phyloP scores from a whole-genome alignment of 2,888 invertebrate genomes.

The Chironomus tentans region DNA sequence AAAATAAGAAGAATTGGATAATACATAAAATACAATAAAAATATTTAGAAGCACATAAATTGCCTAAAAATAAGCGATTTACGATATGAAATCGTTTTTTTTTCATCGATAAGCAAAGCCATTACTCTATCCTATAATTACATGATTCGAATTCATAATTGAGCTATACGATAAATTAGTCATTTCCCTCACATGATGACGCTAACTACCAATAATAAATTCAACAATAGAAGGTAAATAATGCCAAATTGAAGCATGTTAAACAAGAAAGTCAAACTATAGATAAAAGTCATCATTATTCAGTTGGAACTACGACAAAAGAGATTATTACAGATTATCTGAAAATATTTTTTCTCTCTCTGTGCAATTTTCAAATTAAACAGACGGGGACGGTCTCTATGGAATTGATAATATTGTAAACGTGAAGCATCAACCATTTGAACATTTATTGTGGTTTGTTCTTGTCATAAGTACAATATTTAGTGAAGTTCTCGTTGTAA shows the following conservation, averaged over 20 bases:
- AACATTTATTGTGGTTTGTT: slow-evolving; percentile 34
- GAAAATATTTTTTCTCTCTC: too few relatives aligned
- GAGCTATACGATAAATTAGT: neutral
- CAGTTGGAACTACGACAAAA: neutral
- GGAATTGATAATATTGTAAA: neutral
- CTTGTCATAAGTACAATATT: slow-evolving; percentile 33
- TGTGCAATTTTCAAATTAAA: neutral
- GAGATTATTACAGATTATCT: neutral
- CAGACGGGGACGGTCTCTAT: too few relatives aligned
- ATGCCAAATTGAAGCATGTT: neutral
- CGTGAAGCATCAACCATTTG: slow-evolving; percentile 26
- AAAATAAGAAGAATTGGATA: neutral
- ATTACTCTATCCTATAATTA: neutral
- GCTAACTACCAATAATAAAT: neutral
- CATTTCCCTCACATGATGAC: neutral
- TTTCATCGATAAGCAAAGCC: neutral
- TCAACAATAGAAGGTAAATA: too few relatives aligned
- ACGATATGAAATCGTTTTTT: neutral
- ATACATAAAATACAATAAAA: neutral
- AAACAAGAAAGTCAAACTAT: too few relatives aligned
- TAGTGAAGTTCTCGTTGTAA: slow-evolving; percentile 32
- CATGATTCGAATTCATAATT: neutral
- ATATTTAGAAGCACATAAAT: neutral
- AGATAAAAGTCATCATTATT: neutral
- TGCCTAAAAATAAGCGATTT: neutral